Conservation (phyloP, 1,140 invertebrate species). For the Tetramorium simillimum region DNA sequence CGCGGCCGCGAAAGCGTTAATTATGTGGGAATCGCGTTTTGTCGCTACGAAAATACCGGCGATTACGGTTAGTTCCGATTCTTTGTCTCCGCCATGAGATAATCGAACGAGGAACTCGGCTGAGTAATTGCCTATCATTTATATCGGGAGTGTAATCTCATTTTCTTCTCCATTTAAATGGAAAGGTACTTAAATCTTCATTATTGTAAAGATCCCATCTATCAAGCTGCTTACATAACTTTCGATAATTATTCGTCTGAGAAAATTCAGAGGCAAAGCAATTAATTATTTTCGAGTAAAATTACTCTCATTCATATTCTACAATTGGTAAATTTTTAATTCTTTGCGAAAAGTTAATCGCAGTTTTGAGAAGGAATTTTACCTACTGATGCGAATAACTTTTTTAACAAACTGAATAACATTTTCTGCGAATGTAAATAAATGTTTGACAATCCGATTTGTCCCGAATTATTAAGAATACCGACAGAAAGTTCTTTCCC, state of each 20-base stretch:
- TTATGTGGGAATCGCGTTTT: slow-evolving; percentile 19
- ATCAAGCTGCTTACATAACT: background rate
- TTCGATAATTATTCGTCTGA: background rate
- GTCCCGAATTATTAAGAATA: background rate
- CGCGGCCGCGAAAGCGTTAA: slow-evolving; percentile 21
- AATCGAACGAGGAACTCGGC: slow-evolving; percentile 30
- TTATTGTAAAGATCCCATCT: slow-evolving; percentile 4
- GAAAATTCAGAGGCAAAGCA: background rate
- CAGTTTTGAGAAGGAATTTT: background rate
- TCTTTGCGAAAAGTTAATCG: background rate
- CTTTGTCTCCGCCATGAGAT: slow-evolving; percentile 5
- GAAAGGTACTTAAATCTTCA: background rate
- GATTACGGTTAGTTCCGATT: slow-evolving; percentile 35
- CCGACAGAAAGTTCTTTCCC: too few species aligned
- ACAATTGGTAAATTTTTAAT: background rate
- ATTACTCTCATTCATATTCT: background rate
- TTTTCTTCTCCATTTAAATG: slow-evolving; percentile 16
- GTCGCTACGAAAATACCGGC: slow-evolving; percentile 21
- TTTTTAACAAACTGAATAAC: background rate
- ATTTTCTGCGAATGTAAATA: background rate
- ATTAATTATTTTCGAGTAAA: background rate
- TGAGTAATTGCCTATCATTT: slow-evolving; percentile 18
- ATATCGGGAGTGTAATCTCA: background rate
- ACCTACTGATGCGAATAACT: background rate
- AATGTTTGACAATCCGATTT: background rate